Base-by-base conservation (phyloP, 2,888 invertebrate genomes). In the Druceiella hillmani region DNA sequence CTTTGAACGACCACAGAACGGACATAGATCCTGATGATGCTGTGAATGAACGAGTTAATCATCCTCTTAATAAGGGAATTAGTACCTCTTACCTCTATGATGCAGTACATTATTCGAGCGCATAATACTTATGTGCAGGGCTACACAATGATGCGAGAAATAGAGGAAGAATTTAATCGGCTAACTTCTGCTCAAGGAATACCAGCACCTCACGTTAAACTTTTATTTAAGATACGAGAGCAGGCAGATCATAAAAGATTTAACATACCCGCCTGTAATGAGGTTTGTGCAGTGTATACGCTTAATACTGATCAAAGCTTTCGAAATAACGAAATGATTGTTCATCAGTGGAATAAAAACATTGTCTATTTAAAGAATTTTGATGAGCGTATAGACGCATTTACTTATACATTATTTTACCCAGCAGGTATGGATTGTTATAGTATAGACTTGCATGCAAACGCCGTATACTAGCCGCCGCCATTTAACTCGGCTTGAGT, bases 381-480 rank as follows among this genome's bases (percentile, higher is more conserved):
- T 41, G 45, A 47, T 43, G 41, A 43, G 32, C 36, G 41, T 37
- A 40, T 46, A 9, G 45, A 45, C 36, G 42, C 45, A 26, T 46
- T 37, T 34, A 44, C 36, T 35, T 44, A 44, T 24, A 41, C 44
- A 27, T 42, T 44, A 44, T 44, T 44, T 42, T 42, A 46, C 41
- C 46, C 44, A n/a, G 31, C 36, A 10, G 42, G 47, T 25, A 45
- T 44, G 33, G 43, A 43, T 38, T 42, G 45, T 30, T 47, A 36
- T 41, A 38, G 41, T 26, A 38, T 41, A 38, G 41, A 43, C 38
- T 45, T 40, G 37, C n/a, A 37, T 45, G 38, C 38, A 43, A 35
- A 45, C 39, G 30, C 39, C 42, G 39, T 42, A 42, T 17, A 27
- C 40, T 7, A 43, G 43, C 35, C 38, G 38, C 36, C 39, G 40